Percentiles rank a stretch among this genome's conserved stretches.
These are phyloP conservation scores for Nothura maculosa DNA, from an alignment of 2,797 vertebrate species.

Conservation along the genomic window DNA sequence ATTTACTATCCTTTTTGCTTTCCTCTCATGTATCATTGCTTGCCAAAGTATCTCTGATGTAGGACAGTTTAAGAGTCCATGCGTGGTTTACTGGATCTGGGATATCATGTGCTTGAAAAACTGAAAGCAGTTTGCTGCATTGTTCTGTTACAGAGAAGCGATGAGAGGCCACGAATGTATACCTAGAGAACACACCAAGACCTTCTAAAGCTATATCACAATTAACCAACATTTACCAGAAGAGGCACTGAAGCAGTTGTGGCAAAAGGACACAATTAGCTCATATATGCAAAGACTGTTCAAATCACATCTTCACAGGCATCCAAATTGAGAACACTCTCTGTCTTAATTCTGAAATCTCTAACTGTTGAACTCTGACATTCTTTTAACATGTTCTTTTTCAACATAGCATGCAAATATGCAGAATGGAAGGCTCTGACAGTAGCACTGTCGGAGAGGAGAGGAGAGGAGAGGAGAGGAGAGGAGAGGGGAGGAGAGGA, in stretches of 20 bases:
- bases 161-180: not conserved
- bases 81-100: not conserved
- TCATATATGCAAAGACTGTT: conserved; percentile 20
- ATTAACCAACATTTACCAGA: conserved; percentile 9
- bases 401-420: not conserved
- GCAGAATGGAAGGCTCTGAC: conserved; percentile 24
- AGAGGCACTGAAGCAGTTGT: not conserved
- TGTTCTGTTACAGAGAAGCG: not conserved
- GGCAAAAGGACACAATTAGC: not conserved
- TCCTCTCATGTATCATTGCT: too few relatives aligned
- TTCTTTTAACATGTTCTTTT: conserved; percentile 43
- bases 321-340: not conserved
- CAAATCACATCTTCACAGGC: not conserved
- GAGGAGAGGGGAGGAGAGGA: too few relatives aligned
- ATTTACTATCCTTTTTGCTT: too few relatives aligned
- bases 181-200: not conserved
- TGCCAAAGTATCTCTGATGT: too few relatives aligned
- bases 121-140: not conserved
- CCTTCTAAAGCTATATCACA: not conserved
- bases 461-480: too few relatives aligned
- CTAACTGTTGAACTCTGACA: conserved; percentile 48
- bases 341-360: conserved; percentile 37
- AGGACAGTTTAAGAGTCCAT: not conserved
- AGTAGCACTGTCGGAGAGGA: not conserved
- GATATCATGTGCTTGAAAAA: not conserved